phyloP scores from a whole-genome alignment of 2,797 vertebrate species.

The Falco rusticolus region DNA sequence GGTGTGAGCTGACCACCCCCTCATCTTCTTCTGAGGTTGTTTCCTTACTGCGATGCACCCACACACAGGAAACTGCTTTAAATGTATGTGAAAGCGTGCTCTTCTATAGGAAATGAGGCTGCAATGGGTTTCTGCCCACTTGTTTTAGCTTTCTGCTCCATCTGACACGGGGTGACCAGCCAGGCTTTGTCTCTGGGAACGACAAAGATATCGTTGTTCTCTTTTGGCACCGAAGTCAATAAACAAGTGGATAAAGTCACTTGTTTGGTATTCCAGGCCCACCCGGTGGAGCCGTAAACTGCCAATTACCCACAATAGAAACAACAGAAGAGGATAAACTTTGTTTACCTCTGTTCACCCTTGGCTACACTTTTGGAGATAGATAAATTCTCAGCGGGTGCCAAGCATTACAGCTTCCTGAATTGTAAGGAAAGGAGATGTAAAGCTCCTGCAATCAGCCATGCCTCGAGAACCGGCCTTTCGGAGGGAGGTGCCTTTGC shows the following conservation, averaged over 20 bases:
- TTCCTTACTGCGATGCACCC: not conserved
- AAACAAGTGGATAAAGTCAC: not conserved
- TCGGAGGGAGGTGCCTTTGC: accelerated
- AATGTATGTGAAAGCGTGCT: not conserved
- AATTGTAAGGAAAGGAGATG: not conserved
- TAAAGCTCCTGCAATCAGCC: not conserved
- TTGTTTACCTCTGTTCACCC: not conserved
- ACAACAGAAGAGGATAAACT: not conserved
- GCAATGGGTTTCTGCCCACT: not conserved
- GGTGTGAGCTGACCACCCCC: not conserved
- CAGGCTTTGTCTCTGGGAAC: not conserved
- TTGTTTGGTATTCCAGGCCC: not conserved
- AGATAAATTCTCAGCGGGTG: not conserved
- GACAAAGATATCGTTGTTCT: not conserved
- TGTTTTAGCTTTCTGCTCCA: not conserved
- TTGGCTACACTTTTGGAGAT: not conserved
- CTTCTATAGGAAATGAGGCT: not conserved
- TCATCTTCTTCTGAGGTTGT: not conserved
- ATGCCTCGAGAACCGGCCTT: not conserved
- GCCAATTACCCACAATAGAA: not conserved
- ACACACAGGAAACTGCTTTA: not conserved
- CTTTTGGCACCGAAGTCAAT: not conserved
- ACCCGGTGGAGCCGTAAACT: not conserved
- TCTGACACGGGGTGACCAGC: not conserved
- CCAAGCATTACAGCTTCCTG: not conserved